phyloP scores from a whole-genome alignment of 2,888 invertebrate species.

The Tricholauxania praeusta region DNA sequence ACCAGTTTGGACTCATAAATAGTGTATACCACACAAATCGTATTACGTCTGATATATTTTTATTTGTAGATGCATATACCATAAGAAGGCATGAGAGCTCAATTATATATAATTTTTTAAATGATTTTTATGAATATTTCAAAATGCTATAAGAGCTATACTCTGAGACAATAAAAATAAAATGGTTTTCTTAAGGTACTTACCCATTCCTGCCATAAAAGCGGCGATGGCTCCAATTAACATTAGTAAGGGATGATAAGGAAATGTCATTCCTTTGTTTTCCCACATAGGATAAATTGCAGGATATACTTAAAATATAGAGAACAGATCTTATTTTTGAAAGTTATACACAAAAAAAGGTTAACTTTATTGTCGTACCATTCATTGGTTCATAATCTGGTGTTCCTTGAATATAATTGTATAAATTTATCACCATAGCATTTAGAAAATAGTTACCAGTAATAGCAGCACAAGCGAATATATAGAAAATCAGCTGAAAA shows the following conservation, averaged over 20 bases:
- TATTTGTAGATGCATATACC: too few relatives aligned
- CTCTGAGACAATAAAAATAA: too few relatives aligned
- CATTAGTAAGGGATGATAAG: conserved; percentile 56
- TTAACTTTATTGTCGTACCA: conserved; percentile 51
- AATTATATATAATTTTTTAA: too few relatives aligned
- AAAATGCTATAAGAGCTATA: too few relatives aligned
- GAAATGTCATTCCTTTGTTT: conserved; percentile 51
- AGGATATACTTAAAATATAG: conserved; percentile 51
- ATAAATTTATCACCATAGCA: conserved; percentile 51
- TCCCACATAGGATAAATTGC: background rate
- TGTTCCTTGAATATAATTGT: conserved; percentile 46
- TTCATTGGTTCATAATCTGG: conserved; percentile 48
- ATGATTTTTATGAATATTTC: too few relatives aligned
- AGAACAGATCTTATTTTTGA: conserved; percentile 3
- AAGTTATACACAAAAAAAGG: background rate
- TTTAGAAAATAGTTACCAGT: conserved; percentile 52
- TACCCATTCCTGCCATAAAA: conserved; percentile 54
- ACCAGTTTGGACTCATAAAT: too few relatives aligned
- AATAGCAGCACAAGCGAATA: conserved; percentile 48
- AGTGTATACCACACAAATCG: too few relatives aligned
- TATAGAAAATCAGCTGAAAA: conserved; percentile 54
- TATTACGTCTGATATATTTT: too few relatives aligned
- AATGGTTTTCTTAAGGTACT: conserved; percentile 31
- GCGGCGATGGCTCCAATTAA: conserved; percentile 46
- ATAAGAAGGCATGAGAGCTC: too few relatives aligned